phyloP scores from a whole-genome alignment of 2,797 vertebrate species.

The Chiloscyllium punctatum region DNA sequence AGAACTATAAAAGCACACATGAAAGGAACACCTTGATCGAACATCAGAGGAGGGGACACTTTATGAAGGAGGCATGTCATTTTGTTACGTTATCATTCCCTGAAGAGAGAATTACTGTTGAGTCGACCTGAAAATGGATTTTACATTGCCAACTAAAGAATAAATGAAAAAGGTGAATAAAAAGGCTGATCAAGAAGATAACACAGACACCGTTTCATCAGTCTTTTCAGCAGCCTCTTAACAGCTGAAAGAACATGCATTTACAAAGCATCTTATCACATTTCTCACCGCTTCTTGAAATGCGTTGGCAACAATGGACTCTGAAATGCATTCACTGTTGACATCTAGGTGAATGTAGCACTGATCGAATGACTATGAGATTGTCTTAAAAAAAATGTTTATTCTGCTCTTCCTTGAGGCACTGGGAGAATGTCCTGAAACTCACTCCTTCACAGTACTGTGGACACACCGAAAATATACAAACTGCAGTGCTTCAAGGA shows the following conservation, averaged over 20 bases:
- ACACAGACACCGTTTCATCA: not conserved
- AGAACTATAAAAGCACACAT: not conserved
- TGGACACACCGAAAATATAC: too few relatives aligned
- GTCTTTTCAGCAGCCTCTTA: not conserved
- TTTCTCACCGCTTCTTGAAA: not conserved
- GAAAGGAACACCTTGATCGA: not conserved
- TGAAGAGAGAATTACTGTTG: not conserved
- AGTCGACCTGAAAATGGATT: constrained; percentile 10
- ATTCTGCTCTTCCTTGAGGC: too few relatives aligned
- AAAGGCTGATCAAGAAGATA: not conserved
- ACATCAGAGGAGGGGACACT: not conserved
- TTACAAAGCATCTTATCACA: not conserved
- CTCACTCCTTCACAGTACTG: too few relatives aligned
- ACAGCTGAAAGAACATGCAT: not conserved
- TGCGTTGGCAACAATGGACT: not conserved
- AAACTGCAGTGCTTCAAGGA: too few relatives aligned
- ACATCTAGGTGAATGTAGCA: not conserved
- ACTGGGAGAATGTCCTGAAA: too few relatives aligned
- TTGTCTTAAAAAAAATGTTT: not conserved
- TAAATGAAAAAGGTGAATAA: not conserved
- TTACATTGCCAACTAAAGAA: not conserved
- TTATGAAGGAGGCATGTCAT: not conserved
- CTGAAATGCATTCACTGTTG: not conserved
- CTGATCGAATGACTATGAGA: not conserved
- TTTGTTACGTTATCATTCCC: not conserved